A percentile compares a stretch with the other conserved stretches of the same genome.
Evolutionary conservation across 2,113 vertebrate species (phyloP).

Genomic region (Physeter macrocephalus): DNA sequence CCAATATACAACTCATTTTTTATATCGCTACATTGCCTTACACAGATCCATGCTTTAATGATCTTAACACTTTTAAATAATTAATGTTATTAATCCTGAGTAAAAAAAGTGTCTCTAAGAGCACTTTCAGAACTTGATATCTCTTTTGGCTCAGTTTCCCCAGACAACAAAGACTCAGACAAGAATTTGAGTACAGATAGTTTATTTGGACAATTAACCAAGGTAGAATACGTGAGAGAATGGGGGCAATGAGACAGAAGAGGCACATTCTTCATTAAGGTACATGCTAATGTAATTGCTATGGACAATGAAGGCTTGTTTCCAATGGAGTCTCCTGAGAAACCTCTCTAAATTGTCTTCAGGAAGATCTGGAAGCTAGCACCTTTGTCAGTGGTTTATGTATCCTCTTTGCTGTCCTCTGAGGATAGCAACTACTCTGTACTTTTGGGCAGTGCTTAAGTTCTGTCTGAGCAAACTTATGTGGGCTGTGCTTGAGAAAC

Average conservation of each 20-base stretch:
- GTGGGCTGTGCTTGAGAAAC: no score
- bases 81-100: neutral
- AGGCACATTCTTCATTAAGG: neutral
- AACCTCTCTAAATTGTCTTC: neutral
- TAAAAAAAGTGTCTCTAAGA: neutral
- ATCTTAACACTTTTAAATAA: neutral
- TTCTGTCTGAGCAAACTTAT: neutral
- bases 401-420: neutral
- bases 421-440: neutral
- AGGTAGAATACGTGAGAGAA: neutral
- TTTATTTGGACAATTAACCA: neutral
- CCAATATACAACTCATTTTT: neutral
- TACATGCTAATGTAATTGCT: neutral
- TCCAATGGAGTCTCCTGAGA: neutral
- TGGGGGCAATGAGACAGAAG: neutral
- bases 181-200: neutral
- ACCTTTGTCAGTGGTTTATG: neutral
- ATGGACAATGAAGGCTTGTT: neutral
- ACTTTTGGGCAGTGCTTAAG: neutral
- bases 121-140: neutral
- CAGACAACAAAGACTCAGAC: neutral
- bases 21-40: neutral
- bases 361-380: neutral
- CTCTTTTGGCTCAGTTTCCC: neutral
- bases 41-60: neutral